These are phyloP conservation scores for Lutraria lutraria DNA, from an alignment of 2,888 invertebrate species.

Conservation along the genomic window DNA sequence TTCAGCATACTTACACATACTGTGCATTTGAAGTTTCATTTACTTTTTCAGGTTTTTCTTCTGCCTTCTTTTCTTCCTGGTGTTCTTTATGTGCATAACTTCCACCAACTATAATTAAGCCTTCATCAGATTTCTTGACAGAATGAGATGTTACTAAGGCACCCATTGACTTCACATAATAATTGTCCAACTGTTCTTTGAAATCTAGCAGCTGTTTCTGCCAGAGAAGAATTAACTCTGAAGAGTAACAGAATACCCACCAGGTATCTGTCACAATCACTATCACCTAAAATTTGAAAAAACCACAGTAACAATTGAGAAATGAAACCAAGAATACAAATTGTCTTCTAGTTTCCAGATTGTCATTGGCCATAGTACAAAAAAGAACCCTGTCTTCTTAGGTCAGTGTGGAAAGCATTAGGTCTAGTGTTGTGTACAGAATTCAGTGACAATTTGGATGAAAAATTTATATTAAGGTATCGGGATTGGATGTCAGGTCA, in stretches of 20 bases:
- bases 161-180: conserved; percentile 82
- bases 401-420: too few relatives aligned
- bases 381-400: too few relatives aligned
- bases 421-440: too few relatives aligned
- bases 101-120: conserved; percentile 83
- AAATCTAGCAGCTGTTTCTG: conserved; percentile 75
- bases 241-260: conserved; percentile 83
- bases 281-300: conserved; percentile 78
- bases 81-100: conserved; percentile 79
- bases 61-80: conserved; percentile 57
- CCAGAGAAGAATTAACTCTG: conserved; percentile 82
- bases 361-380: too few relatives aligned
- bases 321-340: not conserved
- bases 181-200: conserved; percentile 73
- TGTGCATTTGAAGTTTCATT: not conserved
- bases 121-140: conserved; percentile 81
- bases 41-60: conserved; percentile 49
- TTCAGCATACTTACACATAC: not conserved
- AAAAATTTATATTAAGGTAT: too few relatives aligned
- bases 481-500: too few relatives aligned
- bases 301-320: not conserved
- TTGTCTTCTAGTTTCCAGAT: not conserved
- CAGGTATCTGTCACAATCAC: conserved; percentile 84
- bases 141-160: conserved; percentile 81
- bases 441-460: too few relatives aligned